Percentiles rank a stretch among this genome's conserved stretches.
Conservation (phyloP, 2,113 vertebrate species). For the Tragulus kanchil region DNA sequence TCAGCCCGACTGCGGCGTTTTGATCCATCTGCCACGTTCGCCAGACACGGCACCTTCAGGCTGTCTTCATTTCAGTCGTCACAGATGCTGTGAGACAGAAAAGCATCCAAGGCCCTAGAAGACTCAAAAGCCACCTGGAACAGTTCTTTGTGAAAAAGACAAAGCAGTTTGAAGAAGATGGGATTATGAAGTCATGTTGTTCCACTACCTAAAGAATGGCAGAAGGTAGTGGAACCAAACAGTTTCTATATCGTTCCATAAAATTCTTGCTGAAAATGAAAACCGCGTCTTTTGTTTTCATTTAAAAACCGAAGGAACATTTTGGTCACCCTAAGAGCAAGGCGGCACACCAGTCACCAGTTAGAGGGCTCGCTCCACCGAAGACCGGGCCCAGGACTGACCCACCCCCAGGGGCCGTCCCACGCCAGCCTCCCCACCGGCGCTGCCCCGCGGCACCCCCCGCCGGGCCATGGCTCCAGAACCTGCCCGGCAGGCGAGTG, state of each 20-base stretch:
- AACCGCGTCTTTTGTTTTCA: background rate
- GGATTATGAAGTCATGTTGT: background rate
- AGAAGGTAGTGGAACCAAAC: background rate
- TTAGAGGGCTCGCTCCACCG: background rate
- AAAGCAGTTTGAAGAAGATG: background rate
- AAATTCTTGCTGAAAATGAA: background rate
- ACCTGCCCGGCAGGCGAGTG: background rate
- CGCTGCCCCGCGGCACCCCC: rapidly evolving
- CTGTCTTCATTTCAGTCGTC: background rate
- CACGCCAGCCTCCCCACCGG: background rate
- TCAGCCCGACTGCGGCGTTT: background rate
- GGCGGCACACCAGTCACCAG: background rate
- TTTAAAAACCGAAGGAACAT: background rate
- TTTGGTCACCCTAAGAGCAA: background rate
- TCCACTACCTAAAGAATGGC: background rate
- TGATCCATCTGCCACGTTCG: background rate
- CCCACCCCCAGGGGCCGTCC: background rate
- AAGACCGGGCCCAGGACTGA: background rate
- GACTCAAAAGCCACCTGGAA: background rate
- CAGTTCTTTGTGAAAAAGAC: background rate
- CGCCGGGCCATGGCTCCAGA: background rate
- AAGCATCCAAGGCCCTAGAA: background rate
- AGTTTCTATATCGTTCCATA: background rate
- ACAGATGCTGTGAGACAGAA: background rate
- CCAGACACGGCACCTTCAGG: background rate